phyloP scores from a whole-genome alignment of 2,888 invertebrate genomes.

The Eupithecia subfuscata region DNA sequence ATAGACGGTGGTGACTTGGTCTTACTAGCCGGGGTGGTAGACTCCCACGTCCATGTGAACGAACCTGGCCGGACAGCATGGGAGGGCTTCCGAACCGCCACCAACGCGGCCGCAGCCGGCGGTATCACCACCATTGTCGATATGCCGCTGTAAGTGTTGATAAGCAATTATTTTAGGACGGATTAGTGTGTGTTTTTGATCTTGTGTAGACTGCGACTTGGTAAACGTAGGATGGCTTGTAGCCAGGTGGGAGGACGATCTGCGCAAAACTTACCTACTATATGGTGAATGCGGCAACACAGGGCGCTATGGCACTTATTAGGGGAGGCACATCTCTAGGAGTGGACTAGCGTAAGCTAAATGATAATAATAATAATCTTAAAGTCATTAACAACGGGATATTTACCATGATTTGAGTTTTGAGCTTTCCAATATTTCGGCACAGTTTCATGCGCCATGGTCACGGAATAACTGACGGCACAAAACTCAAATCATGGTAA shows the following conservation, averaged over 20 bases:
- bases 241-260: neutral
- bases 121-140: constrained; percentile 89
- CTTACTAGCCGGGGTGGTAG: constrained; percentile 88
- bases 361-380: too few species aligned
- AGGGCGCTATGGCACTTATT: neutral
- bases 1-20: constrained; percentile 70
- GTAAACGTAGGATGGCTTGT: neutral
- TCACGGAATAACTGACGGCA: too few species aligned
- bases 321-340: neutral
- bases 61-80: constrained; percentile 89
- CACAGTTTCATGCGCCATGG: too few species aligned
- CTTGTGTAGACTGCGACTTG: neutral
- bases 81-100: constrained; percentile 89
- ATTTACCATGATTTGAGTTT: too few species aligned
- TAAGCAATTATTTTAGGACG: neutral
- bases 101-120: constrained; percentile 88
- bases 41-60: constrained; percentile 89
- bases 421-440: too few species aligned
- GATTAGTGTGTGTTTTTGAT: neutral
- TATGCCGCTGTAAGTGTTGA: constrained; percentile 86
- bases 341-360: neutral
- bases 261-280: neutral
- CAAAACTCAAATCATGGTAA: too few species aligned
- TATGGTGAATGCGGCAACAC: neutral
- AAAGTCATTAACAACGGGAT: too few species aligned